A percentile compares a stretch with the other conserved stretches of the same genome.
These are phyloP conservation scores for Vollenhovia emeryi DNA, from an alignment of 1,140 invertebrate species.

Conservation along the genomic window DNA sequence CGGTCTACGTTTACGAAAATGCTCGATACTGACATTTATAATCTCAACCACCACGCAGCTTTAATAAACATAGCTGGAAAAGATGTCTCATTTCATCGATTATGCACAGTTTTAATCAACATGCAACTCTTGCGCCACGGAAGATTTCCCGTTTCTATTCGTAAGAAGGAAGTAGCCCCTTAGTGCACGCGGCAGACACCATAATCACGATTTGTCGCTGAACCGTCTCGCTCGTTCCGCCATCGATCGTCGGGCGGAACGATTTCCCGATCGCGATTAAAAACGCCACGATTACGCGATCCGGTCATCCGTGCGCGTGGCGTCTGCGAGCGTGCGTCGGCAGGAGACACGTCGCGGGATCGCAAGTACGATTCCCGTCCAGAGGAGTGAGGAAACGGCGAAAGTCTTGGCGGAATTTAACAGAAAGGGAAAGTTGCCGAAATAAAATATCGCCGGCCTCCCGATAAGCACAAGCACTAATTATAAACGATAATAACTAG, in stretches of 20 bases:
- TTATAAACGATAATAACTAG: conserved; percentile 17
- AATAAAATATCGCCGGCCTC: conserved; percentile 1
- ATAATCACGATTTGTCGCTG: conserved; percentile 31
- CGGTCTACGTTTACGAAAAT: background rate
- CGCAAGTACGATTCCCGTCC: background rate
- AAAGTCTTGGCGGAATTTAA: conserved; percentile 25
- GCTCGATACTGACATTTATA: too few species aligned
- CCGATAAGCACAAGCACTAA: background rate
- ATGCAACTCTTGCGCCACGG: background rate
- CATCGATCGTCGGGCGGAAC: conserved; percentile 71
- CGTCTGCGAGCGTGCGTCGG: background rate
- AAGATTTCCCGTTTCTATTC: conserved; percentile 4
- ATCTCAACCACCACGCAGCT: background rate
- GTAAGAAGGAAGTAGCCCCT: conserved; percentile 10
- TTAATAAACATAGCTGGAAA: background rate
- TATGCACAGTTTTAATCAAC: background rate
- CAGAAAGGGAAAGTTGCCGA: conserved; percentile 23
- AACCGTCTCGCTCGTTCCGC: conserved; percentile 49
- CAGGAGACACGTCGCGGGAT: background rate
- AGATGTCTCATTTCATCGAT: background rate
- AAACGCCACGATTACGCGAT: conserved; percentile 36
- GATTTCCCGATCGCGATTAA: conserved; percentile 69
- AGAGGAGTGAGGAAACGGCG: conserved; percentile 33
- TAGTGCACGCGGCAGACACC: conserved; percentile 17
- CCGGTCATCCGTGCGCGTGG: conserved; percentile 1